Percentiles rank a stretch among this genome's conserved stretches.
phyloP scores from a whole-genome alignment of 2,888 invertebrate species.

The Anthophora plumipes region DNA sequence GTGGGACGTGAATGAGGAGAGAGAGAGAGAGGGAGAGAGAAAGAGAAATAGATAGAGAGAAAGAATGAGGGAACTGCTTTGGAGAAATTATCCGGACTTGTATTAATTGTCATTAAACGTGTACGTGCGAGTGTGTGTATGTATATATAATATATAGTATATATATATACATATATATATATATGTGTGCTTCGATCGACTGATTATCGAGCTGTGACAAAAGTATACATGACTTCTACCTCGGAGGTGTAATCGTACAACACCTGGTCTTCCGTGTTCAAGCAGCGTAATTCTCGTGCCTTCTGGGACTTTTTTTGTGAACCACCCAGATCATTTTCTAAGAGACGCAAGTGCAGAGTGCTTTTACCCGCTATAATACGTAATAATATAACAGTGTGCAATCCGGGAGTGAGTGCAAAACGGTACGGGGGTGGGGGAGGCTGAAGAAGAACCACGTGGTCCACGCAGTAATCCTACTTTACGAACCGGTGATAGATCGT shows the following conservation, averaged over 20 bases:
- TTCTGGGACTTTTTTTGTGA: conserved; percentile 25
- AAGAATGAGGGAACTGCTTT: not conserved
- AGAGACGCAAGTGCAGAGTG: too few relatives aligned
- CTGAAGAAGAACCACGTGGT: conserved; percentile 47
- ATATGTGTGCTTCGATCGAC: not conserved
- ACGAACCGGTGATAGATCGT: conserved; percentile 12
- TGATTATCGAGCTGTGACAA: conserved; percentile 4
- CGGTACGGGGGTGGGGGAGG: not conserved
- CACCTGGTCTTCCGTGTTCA: conserved; percentile 37
- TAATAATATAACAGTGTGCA: conserved; percentile 17
- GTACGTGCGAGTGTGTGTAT: not conserved
- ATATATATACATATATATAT: too few relatives aligned
- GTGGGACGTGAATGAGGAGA: too few relatives aligned
- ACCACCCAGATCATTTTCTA: not conserved
- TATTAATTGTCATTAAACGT: not conserved
- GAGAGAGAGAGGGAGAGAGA: too few relatives aligned
- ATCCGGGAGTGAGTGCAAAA: conserved; percentile 44
- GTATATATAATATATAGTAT: too few relatives aligned
- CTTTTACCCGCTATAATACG: not conserved
- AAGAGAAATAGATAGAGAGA: too few relatives aligned
- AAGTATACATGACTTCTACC: conserved; percentile 7
- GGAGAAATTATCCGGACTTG: not conserved
- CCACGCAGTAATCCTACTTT: not conserved
- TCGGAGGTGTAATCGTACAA: not conserved
- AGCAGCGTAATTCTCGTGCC: conserved; percentile 47